Conservation (phyloP, 1,140 invertebrate species). For the Drosophila kikkawai region DNA sequence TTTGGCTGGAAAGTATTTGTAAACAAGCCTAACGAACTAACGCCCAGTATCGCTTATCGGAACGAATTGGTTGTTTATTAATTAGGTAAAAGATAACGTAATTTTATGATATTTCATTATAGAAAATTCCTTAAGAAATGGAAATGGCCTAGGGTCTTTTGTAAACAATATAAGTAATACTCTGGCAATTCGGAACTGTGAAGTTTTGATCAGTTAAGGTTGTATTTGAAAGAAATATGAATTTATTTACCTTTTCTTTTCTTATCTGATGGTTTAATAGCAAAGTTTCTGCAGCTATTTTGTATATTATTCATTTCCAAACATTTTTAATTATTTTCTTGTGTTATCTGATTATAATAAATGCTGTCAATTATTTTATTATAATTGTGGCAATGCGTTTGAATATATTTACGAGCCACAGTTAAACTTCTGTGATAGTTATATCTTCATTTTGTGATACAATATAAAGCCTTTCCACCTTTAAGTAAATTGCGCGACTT, state of each 20-base stretch:
- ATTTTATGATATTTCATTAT: no score
- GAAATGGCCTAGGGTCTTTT: neutral
- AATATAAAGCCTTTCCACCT: neutral
- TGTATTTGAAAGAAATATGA: neutral
- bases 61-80: neutral
- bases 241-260: neutral
- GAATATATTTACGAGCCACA: neutral
- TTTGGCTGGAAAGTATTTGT: neutral
- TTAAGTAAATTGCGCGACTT: no score
- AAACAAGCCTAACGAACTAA: neutral
- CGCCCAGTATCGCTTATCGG: neutral
- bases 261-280: neutral
- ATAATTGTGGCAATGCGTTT: neutral
- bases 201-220: constrained; percentile 19
- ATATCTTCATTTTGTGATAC: neutral
- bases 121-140: no score
- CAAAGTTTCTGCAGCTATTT: neutral
- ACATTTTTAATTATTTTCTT: neutral
- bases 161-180: neutral
- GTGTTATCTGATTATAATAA: neutral
- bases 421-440: neutral
- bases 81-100: neutral
- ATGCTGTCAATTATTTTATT: neutral
- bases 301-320: neutral
- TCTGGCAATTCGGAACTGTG: neutral